phyloP scores from a whole-genome alignment of 2,888 invertebrate species.

The Conomelus anceps region DNA sequence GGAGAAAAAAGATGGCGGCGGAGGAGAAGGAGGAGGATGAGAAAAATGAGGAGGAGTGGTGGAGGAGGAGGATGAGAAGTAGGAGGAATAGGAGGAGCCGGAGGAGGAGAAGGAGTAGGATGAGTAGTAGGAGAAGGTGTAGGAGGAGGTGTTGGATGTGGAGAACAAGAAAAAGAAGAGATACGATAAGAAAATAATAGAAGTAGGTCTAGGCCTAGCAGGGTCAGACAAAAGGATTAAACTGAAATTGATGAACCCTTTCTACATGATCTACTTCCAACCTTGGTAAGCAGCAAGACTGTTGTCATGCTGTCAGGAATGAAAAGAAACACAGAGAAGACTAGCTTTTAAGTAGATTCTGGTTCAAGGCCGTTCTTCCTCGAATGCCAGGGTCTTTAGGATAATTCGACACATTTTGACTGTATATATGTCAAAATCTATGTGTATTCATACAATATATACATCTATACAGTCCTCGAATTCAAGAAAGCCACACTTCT shows the following conservation, averaged over 20 bases:
- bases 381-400: not conserved
- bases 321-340: not conserved
- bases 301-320: not conserved
- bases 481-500: too few relatives aligned
- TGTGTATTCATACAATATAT: not conserved
- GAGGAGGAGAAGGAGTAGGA: too few relatives aligned
- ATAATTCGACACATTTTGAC: not conserved
- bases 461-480: not conserved
- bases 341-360: not conserved
- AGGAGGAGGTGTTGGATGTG: too few relatives aligned
- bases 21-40: too few relatives aligned
- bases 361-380: not conserved
- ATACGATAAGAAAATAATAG: not conserved
- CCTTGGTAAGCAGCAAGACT: not conserved
- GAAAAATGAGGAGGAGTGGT: too few relatives aligned
- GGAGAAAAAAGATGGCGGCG: too few relatives aligned
- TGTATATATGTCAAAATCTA: not conserved
- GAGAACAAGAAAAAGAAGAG: not conserved
- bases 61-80: too few relatives aligned
- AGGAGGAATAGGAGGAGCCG: too few relatives aligned
- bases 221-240: not conserved
- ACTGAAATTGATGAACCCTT: not conserved
- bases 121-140: too few relatives aligned
- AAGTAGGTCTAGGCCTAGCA: not conserved
- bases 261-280: not conserved